A percentile compares a stretch with the other conserved stretches of the same genome.
Conservation (phyloP, 2,888 invertebrate genomes). For the Caenorhabditis zanzibari region DNA sequence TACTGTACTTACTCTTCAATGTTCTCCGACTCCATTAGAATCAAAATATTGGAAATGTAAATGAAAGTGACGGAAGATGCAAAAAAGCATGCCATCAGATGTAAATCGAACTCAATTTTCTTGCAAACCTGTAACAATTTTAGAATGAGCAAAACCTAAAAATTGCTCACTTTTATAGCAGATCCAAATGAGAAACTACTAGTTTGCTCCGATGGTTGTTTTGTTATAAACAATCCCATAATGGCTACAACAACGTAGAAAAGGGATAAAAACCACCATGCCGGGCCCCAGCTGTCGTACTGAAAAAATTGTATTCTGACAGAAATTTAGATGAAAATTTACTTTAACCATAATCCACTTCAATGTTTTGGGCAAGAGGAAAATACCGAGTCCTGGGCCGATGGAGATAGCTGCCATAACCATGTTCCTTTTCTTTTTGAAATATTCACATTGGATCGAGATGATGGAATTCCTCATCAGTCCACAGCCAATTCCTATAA, state of each 20-base stretch:
- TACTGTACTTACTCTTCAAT: constrained; percentile 68
- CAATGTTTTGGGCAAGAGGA: constrained; percentile 69
- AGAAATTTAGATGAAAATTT: too few species aligned
- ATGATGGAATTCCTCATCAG: constrained; percentile 74
- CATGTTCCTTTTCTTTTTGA: constrained; percentile 63
- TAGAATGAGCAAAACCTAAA: not conserved
- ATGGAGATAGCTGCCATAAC: constrained; percentile 71
- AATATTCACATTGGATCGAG: constrained; percentile 75
- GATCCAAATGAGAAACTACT: constrained; percentile 44
- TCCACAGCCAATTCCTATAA: constrained; percentile 71
- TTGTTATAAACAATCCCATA: constrained; percentile 67
- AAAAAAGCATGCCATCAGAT: constrained; percentile 69
- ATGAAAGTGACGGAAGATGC: constrained; percentile 69
- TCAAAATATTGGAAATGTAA: constrained; percentile 71
- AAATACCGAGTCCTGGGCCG: constrained; percentile 74
- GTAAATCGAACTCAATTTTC: constrained; percentile 66
- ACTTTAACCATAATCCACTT: constrained; percentile 66
- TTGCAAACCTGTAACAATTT: constrained; percentile 65
- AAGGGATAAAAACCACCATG: constrained; percentile 63
- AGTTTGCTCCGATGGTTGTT: constrained; percentile 61
- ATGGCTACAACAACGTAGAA: constrained; percentile 67
- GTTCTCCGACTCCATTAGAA: constrained; percentile 65
- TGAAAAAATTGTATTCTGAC: constrained; percentile 11
- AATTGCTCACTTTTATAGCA: constrained; percentile 57
- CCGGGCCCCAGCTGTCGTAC: constrained; percentile 65